These are phyloP conservation scores for Fragum sueziense DNA, from an alignment of 2,888 invertebrate species.

Conservation along the genomic window DNA sequence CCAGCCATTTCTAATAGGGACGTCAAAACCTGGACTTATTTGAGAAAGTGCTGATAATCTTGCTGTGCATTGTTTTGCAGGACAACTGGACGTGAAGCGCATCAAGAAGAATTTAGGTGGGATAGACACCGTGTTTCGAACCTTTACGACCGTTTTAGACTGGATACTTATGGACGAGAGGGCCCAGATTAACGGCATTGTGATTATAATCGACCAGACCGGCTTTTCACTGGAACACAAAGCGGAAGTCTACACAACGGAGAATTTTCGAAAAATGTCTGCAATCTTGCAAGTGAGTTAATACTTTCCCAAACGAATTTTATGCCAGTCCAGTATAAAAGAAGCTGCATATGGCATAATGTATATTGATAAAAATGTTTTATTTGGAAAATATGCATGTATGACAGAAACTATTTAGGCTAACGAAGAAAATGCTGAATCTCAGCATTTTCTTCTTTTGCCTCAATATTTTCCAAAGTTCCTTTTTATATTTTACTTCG, in stretches of 20 bases:
- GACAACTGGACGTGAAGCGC: neutral
- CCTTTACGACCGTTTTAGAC: constrained; percentile 3
- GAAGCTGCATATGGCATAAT: neutral
- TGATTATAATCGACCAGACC: constrained; percentile 5
- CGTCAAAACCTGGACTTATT: too few species aligned
- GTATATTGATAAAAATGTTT: too few species aligned
- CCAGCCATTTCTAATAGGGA: too few species aligned
- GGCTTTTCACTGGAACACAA: constrained; percentile 1
- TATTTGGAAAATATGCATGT: too few species aligned
- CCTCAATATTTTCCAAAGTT: too few species aligned
- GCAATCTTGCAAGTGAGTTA: neutral
- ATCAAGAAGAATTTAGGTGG: neutral
- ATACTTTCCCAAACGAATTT: neutral
- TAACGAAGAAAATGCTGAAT: too few species aligned
- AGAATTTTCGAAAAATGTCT: neutral
- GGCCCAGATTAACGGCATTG: constrained; percentile 5
- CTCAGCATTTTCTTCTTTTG: too few species aligned
- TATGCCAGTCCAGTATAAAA: neutral
- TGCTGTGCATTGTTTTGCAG: neutral
- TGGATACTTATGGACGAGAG: constrained; percentile 7
- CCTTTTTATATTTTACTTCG: too few species aligned
- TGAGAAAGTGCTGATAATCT: too few species aligned
- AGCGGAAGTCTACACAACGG: neutral
- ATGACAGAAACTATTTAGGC: too few species aligned
- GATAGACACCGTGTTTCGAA: neutral